Conservation (phyloP, 2,113 vertebrate species). For the Semnopithecus entellus region DNA sequence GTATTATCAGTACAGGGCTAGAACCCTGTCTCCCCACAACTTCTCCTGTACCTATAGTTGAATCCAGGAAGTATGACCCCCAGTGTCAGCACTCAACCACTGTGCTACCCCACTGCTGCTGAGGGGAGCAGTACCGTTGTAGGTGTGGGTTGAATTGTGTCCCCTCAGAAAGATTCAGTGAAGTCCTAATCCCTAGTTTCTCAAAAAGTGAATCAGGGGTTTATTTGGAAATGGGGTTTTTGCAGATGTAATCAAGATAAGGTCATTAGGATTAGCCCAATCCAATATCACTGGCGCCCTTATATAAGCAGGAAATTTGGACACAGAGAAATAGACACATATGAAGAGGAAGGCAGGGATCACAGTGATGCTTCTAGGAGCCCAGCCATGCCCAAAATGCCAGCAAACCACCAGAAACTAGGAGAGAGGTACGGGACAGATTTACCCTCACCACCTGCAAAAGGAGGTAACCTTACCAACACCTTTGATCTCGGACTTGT, state of each 20-base stretch:
- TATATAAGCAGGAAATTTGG: not conserved
- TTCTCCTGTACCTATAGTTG: not conserved
- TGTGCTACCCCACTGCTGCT: not conserved
- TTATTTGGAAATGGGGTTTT: not conserved
- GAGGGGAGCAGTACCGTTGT: fast-evolving
- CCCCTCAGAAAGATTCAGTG: not conserved
- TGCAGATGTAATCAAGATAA: not conserved
- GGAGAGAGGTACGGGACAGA: not conserved
- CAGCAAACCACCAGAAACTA: not conserved
- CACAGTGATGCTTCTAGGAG: not conserved
- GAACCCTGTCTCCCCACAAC: not conserved
- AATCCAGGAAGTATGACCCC: not conserved
- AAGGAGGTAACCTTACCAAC: not conserved
- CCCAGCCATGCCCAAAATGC: not conserved
- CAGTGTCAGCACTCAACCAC: not conserved
- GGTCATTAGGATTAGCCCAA: not conserved
- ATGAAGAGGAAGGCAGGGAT: not conserved
- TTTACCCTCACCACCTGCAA: not conserved
- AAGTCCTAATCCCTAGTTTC: not conserved
- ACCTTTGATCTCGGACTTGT: not conserved
- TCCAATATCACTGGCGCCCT: not conserved
- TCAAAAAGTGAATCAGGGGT: not conserved
- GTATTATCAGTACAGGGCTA: not conserved
- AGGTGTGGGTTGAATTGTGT: not conserved
- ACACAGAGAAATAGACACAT: not conserved